phyloP scores from a whole-genome alignment of 1,140 invertebrate genomes.

The Ips typographus region DNA sequence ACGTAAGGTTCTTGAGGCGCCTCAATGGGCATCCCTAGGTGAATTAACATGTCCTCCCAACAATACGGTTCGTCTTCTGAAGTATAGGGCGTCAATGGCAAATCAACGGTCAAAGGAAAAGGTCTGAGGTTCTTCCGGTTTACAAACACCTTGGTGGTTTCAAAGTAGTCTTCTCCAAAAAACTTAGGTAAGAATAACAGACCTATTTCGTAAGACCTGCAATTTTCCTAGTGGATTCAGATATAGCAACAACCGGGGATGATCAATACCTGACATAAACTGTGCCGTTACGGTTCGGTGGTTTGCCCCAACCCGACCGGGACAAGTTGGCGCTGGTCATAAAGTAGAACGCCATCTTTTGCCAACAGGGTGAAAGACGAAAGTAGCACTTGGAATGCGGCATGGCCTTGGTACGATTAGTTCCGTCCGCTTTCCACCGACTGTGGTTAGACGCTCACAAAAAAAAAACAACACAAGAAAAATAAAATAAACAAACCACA shows the following conservation, averaged over 20 bases:
- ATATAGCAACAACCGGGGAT: no score
- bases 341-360: conserved; percentile 74
- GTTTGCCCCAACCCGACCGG: conserved; percentile 93
- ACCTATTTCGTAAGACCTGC: conserved; percentile 88
- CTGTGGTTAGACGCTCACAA: neutral
- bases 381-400: conserved; percentile 94
- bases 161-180: conserved; percentile 64
- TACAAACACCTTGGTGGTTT: conserved; percentile 47
- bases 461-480: no score
- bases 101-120: conserved; percentile 55
- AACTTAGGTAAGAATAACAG: conserved; percentile 85
- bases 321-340: conserved; percentile 92
- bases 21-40: no score
- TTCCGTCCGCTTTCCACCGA: conserved; percentile 67
- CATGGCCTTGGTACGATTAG: conserved; percentile 72
- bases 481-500: neutral
- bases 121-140: conserved; percentile 52
- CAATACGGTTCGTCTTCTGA: neutral
- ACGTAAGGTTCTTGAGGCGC: no score
- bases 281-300: conserved; percentile 60
- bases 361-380: conserved; percentile 67
- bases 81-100: neutral
- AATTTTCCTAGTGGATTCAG: no score
- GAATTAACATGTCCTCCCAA: neutral
- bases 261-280: conserved; percentile 59